These are phyloP conservation scores for Arctia plantaginis DNA, from an alignment of 2,888 invertebrate species.

Conservation along the genomic window DNA sequence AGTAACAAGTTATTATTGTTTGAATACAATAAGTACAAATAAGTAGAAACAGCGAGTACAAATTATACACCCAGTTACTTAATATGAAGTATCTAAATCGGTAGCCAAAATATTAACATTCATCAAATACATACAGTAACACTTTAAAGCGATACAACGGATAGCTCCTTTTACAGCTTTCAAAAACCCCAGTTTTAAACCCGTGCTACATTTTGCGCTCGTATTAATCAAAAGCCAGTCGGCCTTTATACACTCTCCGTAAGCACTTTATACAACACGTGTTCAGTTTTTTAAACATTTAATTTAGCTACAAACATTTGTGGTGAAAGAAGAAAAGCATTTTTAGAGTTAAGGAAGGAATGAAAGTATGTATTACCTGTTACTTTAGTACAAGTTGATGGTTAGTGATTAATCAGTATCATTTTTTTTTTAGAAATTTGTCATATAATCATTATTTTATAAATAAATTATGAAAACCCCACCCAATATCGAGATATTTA, in stretches of 20 bases:
- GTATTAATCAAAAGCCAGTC: neutral
- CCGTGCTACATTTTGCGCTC: neutral
- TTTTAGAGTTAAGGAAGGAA: neutral
- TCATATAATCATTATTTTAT: too few species aligned
- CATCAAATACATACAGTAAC: neutral
- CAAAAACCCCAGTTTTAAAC: neutral
- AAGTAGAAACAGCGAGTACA: neutral
- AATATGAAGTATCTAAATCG: neutral
- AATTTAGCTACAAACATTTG: neutral
- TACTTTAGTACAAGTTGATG: neutral
- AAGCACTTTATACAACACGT: neutral
- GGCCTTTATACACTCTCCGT: conserved; percentile 1
- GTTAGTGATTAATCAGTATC: neutral
- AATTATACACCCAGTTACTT: neutral
- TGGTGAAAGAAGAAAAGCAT: neutral
- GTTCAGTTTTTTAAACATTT: neutral
- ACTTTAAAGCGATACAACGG: neutral
- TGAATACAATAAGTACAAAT: too few species aligned
- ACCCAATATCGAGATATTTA: too few species aligned
- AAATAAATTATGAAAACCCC: too few species aligned
- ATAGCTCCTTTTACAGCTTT: neutral
- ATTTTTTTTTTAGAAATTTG: too few species aligned
- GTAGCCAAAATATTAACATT: neutral
- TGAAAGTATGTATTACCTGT: neutral
- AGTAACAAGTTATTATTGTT: too few species aligned